Base-by-base conservation (phyloP, 1,140 invertebrate species). In the Latrodectus geometricus region DNA sequence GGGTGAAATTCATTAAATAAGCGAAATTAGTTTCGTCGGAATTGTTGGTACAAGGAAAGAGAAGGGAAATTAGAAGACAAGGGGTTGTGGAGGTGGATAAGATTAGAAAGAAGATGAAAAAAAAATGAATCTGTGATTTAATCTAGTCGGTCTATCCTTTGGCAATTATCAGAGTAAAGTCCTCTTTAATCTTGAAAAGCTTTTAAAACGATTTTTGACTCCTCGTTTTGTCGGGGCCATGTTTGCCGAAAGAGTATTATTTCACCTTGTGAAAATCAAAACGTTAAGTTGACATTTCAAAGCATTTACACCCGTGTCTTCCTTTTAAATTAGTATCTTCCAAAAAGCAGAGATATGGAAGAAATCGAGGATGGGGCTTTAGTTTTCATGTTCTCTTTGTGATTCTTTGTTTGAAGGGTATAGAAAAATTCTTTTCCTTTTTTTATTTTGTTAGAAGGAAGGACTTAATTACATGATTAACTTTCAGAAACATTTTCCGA, bases 1-100 rank as follows among this genome's bases (percentile, higher is more conserved):
- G 83, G 83, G 74, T 78, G 75, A 86, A 86, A 77, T 86, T 86
- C 83, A 86, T 86, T 86, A 86, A 86, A 86, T 78, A 86, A 86
- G 83, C 83, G 83, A 86, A 86, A 86, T 86, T 86, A 86, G 83
- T 86, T 86, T 86, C 83, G 65, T 23, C 65, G 65, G 74, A 48
- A 86, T 86, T 86, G 83, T 86, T 86, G 77, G 75, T 74, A 86
- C 68, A 86, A 54, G 82, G 35, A 35, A 54, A 15, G 82, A 84
- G 82, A 7, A 76, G 65, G 73, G 65, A 76, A 84, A 84, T 84
- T 84, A 72, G 75, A 66, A 23, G 52, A 4, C 7, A 17, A 11
- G 48, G 23, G 48, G 9, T 14, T 11, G 11, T 15, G 23, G 21
- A 49, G 48, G 35, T 11, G 54, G 54, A 61, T 17, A 61, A 61